Conservation (phyloP, 2,797 vertebrate species). For the Gorsachius magnificus region DNA sequence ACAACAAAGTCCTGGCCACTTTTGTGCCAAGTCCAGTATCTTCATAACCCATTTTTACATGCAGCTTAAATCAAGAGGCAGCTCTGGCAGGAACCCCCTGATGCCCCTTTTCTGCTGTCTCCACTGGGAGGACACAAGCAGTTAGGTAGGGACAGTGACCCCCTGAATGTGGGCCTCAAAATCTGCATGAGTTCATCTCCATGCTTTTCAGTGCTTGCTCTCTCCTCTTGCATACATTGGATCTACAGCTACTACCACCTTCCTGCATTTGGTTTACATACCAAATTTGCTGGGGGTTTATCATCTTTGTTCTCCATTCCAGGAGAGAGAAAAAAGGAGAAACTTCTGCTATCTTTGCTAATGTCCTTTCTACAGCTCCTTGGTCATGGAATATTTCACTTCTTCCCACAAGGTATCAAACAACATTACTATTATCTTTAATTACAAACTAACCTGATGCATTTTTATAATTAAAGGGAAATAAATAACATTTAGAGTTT, state of each 20-base stretch:
- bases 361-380: not conserved
- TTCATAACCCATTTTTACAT: not conserved
- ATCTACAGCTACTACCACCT: not conserved
- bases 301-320: not conserved
- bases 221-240: not conserved
- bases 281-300: not conserved
- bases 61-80: not conserved
- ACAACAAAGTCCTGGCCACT: not conserved
- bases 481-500: slow-evolving; percentile 25
- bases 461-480: slow-evolving; percentile 60
- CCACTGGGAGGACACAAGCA: not conserved
- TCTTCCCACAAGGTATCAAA: slow-evolving; percentile 53
- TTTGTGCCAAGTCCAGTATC: not conserved
- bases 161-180: not conserved
- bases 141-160: not conserved
- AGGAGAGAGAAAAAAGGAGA: not conserved
- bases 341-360: not conserved
- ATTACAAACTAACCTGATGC: slow-evolving; percentile 49
- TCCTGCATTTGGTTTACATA: not conserved
- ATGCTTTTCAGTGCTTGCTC: not conserved
- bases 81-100: not conserved
- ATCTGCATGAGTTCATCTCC: not conserved
- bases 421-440: slow-evolving; percentile 63
- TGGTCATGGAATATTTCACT: slow-evolving; percentile 29
- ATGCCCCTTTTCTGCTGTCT: not conserved